Evolutionary conservation across 2,113 vertebrate species (phyloP), one percentile per base, ranked within the genome.

Genomic region (Atherinomorus stipes): DNA sequence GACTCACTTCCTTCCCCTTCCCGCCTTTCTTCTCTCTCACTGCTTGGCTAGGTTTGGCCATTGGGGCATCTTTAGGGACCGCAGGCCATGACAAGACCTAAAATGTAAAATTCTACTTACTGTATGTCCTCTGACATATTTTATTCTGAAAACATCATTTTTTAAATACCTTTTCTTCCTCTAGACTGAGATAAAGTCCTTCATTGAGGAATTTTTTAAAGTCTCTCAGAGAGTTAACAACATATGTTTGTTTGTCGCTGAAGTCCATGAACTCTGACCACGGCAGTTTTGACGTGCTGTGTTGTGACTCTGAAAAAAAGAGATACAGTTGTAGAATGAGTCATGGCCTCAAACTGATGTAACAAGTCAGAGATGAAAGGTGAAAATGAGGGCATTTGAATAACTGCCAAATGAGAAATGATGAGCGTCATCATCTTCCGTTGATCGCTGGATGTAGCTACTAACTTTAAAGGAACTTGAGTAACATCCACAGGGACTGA

Each of bases 131-230:
- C 8, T 0, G 3, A 22, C 50, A 28, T 2, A 15, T 22, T 28
- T 47, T 13, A 11, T 0, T 8, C 34, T 4, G 1, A 74, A 49
- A 2, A 0, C n/a, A 16, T 1, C 10, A 2, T 54, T 31, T 64
- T 34, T 1, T 18, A 9, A 31, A 97, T n/a, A n/a, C 97, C 95
- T 96, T 97, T 84, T 98, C 94, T 78, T 97, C 94, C 57, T 94
- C 81, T 0, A 98, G 68, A 0, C 89, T 85, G 11, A 98, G 53
- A 0, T n/a, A 51, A 0, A 94, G 92, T 47, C 96, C 96, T 0
- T 62, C 61, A 1, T 73, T 81, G 78, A 98, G 85, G 73, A 95
- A 97, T 78, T 83, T 92, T 90, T 96, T 98, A 31, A 96, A 85
- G 0, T 71, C 54, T 19, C 76, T 26, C 64, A 97, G 92, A 59